Base-by-base conservation (phyloP, 2,888 invertebrate species). In the Harpagoxenus sublaevis region DNA sequence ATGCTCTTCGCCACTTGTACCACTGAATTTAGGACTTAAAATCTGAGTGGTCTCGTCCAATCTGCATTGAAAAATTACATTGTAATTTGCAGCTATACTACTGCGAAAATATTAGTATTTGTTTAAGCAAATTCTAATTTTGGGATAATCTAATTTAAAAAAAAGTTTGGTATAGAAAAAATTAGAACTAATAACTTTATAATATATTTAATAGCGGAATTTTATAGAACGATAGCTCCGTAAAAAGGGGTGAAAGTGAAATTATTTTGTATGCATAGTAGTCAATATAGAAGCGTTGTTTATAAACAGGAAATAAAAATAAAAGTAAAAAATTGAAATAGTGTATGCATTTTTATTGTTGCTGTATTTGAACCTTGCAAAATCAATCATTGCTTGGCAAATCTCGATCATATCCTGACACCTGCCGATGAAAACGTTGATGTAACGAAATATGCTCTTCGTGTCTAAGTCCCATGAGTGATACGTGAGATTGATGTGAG, bases 361-460 rank as follows among this genome's bases (percentile, higher is more conserved):
- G 31, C 12, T 48, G 3, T 84, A 70, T 71, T 48, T 42, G 18
- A n/a, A 96, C 95, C 98, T 96, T 3, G 98, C 98, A 95, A 98
- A 99, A 82, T 98, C 97, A 85, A 98, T 97, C 97, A 98, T 98
- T 75, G 98, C 97, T 91, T 98, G 97, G 93, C 98, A 98, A 28
- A 99, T 97, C 95, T 98, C 98, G 70, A 98, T 96, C 95, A 98
- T 96, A 95, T 99, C 98, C 86, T 97, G 96, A 90, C 98, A 97
- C 74, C 99, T 96, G 94, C 98, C 97, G 48, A 98, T 96, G 93
- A 98, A 98, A 0, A 98, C 97, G 94, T 98, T 97, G 18, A 98
- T 96, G 92, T 98, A 98, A 92, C 98, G 98, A 94, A 99, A 98
- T 88, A 99, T 97, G 3, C 97, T 96, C n/a, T 97, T 97, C 62